Percentiles rank a stretch among this genome's conserved stretches.
These are phyloP conservation scores for Lapara coniferarum DNA, from an alignment of 2,888 invertebrate genomes.

Conservation along the genomic window DNA sequence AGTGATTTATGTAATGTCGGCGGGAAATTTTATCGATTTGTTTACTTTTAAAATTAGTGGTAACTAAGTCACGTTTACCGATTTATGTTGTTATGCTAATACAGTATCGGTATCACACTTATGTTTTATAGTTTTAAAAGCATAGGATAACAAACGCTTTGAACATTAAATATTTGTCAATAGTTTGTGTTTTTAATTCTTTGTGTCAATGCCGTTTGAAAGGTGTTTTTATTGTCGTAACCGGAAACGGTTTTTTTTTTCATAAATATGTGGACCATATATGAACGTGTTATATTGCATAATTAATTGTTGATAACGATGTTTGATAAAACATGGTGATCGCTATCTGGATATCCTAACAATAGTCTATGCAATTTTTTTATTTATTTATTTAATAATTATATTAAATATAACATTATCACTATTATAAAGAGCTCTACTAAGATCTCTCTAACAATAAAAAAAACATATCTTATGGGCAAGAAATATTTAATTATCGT, in stretches of 20 bases:
- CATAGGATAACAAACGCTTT: constrained; percentile 28
- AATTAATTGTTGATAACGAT: neutral
- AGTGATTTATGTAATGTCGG: constrained; percentile 72
- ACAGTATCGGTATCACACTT: constrained; percentile 63
- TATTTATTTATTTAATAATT: too few species aligned
- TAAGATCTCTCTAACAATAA: too few species aligned
- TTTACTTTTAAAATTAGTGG: constrained; percentile 81
- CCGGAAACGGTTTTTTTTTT: constrained; percentile 3
- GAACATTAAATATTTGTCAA: constrained; percentile 15
- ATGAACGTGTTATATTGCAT: neutral
- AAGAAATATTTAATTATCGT: too few species aligned
- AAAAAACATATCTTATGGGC: too few species aligned
- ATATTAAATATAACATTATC: too few species aligned
- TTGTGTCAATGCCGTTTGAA: neutral
- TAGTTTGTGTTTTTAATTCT: constrained; percentile 9
- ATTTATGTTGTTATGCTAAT: constrained; percentile 72
- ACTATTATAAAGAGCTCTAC: too few species aligned
- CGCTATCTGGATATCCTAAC: too few species aligned
- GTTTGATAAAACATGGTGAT: too few species aligned
- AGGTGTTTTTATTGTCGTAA: neutral
- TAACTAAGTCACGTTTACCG: constrained; percentile 62
- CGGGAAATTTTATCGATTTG: constrained; percentile 77
- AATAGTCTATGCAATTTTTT: too few species aligned
- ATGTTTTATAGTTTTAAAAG: constrained; percentile 49
- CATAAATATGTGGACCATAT: neutral